Evolutionary conservation across 2,797 vertebrate genomes (phyloP), one percentile per base, ranked within the genome.

Genomic region (Notolepis coatsorum): DNA sequence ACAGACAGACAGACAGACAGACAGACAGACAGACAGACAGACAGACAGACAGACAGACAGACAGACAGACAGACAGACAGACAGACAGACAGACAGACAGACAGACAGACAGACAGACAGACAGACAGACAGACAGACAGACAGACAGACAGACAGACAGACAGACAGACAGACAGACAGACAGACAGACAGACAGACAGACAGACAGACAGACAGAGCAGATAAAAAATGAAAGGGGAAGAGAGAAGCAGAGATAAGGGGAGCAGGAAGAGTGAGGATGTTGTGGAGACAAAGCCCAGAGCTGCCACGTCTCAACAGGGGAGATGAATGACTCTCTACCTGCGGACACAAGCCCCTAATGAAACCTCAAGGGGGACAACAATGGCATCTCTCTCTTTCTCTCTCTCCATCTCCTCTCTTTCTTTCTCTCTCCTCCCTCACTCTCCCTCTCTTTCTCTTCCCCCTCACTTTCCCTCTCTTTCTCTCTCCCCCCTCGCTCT

Each of bases 301-400:
- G 85, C 87, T 91, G 91, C 88, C 92, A 91, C 88, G 87, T 91
- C 89, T 84, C 85, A 92, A 85, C 90, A 81, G 88, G 86, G 80
- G 88, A 92, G 90, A 92, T 92, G 90, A 93, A 93, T 91, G 91
- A 90, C 90, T 92, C 89, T 87, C 91, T 92, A 92, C 91, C 90
- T 89, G 85, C 86, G 90, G 91, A 93, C 88, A 90, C 89, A 87
- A 84, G 86, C 87, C 88, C 89, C 90, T 93, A 92, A 93, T 93
- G 91, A 92, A 92, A 92, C 89, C 91, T 91, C 90, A 89, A 91
- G 91, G 88, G 89, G 91, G 87, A 87, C 92, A 92, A 92, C 90
- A 93, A 91, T 91, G 86, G 89, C 89, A 87, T 86, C 84, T 85
- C n/a, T n/a, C n/a, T n/a, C n/a, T n/a, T n/a, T n/a, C n/a, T n/a